Conservation (phyloP, 2,888 invertebrate species). For the Mylabris sibirica region DNA sequence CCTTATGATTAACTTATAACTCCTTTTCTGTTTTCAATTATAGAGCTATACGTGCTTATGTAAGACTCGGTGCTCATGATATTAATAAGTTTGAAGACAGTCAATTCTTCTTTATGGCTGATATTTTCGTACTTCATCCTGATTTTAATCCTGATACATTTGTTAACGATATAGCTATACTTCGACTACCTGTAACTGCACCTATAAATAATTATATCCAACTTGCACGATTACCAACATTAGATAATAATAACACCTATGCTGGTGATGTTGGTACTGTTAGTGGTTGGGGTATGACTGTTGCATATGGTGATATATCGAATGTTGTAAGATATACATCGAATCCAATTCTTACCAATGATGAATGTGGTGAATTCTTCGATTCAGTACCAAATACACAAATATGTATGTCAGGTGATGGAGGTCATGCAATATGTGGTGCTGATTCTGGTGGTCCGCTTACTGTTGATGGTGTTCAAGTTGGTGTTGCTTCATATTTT, state of each 20-base stretch:
- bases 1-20: no score
- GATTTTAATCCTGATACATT: constrained; percentile 11
- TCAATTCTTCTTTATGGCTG: no score
- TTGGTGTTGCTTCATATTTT: constrained; percentile 28
- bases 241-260: constrained; percentile 21
- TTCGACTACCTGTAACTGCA: constrained; percentile 22
- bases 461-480: constrained; percentile 20
- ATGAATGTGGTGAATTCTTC: constrained; percentile 20
- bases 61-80: neutral
- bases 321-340: constrained; percentile 14
- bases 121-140: no score
- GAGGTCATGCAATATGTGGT: constrained; percentile 19
- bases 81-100: constrained; percentile 18
- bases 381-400: constrained; percentile 21
- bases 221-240: constrained; percentile 15
- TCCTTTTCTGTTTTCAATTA: no score
- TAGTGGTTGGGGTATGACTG: constrained; percentile 37
- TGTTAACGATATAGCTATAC: constrained; percentile 29
- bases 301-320: constrained; percentile 15
- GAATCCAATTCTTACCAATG: constrained; percentile 23
- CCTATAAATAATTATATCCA: constrained; percentile 9
- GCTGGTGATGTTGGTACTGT: constrained; percentile 21
- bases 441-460: constrained; percentile 34
- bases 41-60: neutral
- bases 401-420: constrained; percentile 23